phyloP scores from a whole-genome alignment of 1,140 invertebrate species.

The Ctenoplectra terminalis region DNA sequence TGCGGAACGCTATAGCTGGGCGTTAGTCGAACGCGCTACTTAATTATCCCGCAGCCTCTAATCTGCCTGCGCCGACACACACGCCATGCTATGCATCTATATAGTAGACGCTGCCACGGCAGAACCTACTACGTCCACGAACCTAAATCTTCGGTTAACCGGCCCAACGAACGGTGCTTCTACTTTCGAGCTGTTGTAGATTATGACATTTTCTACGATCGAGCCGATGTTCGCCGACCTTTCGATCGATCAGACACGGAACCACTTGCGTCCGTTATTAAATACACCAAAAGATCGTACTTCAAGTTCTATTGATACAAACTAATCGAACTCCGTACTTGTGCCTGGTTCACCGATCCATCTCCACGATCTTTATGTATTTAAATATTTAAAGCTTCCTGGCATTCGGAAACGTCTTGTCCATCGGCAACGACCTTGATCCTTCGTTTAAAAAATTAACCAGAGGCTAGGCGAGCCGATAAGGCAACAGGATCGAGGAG shows the following conservation, averaged over 20 bases:
- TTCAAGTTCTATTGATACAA: not conserved
- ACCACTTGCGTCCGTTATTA: not conserved
- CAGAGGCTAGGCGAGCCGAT: not conserved
- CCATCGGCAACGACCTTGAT: not conserved
- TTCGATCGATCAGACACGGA: not conserved
- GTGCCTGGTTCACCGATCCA: no score
- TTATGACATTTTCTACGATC: conserved; percentile 41
- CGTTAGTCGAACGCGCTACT: conserved; percentile 82
- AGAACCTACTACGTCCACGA: conserved; percentile 20
- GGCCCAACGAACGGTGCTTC: not conserved
- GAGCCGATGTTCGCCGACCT: not conserved
- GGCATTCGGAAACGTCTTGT: not conserved
- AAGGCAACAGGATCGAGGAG: not conserved
- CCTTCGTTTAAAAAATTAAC: not conserved
- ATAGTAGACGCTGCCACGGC: conserved; percentile 51
- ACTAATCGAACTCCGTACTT: no score
- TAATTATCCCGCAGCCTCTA: conserved; percentile 82
- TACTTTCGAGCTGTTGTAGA: not conserved
- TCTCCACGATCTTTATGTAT: no score
- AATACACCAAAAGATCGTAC: not conserved
- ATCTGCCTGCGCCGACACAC: conserved; percentile 81
- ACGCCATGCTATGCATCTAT: conserved; percentile 74
- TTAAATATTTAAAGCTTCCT: no score
- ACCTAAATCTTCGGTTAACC: conserved; percentile 62
- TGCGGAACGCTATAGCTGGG: conserved; percentile 60